Base-by-base conservation (phyloP, 2,888 invertebrate species). In the Troglohyphantes excavatus region DNA sequence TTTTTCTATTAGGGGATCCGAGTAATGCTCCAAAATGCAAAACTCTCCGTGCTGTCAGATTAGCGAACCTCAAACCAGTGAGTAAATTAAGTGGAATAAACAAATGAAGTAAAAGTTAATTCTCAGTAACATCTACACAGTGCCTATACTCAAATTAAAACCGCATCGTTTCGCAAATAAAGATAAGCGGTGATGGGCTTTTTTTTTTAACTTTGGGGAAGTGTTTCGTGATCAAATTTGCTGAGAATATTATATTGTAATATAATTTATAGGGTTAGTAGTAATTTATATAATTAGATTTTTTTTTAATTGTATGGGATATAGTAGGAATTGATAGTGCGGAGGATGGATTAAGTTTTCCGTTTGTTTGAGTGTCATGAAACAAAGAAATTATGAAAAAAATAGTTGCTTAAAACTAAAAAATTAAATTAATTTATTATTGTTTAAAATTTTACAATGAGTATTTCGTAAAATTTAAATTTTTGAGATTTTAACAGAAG, bases 81-180 rank as follows among this genome's bases (percentile, higher is more conserved):
- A 76, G 82, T 21, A 89, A 83, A 89, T 89, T 89, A 82, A 89
- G 76, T 59, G 68, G 76, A 76, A 88, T 81, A 67, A 88, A 73
- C 81, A 82, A 68, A 68, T 89, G 43, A 75, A 46, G 73, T 33
- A 53, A 76, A 81, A 67, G 81, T 88, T 73, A 65, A 81, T 67
- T 78, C 63, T 33, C 39, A 43, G 26, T 63, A 39, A 78, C 78
- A 72, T 26, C 53, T 23, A 46, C 46, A 72, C 26, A 46, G 33
- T 78, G 78, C 63, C 39, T 33, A 61, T 33, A 39, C 21, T 43
- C 19, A 39, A 21, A 29, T 61, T 75, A 59, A 53, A 53, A 75
- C 27, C 61, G 75, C 29, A 29, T 59, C 75, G 27, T 75, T 61
- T 75, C 59, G 5, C 26, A 26, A 53, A n/a, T 27, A 21, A 26